Conservation (phyloP, 2,888 invertebrate genomes). For the Hedya salicella region DNA sequence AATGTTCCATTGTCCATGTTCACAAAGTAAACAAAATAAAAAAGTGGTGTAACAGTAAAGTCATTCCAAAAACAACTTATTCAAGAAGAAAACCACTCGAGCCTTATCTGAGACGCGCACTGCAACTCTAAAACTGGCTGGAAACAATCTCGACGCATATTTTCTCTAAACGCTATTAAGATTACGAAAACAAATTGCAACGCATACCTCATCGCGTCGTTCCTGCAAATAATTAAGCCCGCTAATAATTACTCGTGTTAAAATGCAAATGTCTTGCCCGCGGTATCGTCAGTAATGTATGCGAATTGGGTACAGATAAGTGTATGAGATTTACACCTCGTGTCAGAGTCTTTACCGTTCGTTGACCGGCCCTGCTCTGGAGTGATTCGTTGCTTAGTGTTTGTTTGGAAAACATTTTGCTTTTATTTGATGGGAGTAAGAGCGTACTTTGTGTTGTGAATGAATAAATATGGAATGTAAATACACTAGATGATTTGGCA, state of each 20-base stretch:
- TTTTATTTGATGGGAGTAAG: slow-evolving; percentile 30
- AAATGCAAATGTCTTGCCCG: slow-evolving; percentile 82
- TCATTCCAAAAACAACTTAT: slow-evolving; percentile 17
- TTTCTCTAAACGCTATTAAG: slow-evolving; percentile 65
- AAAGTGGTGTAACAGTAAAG: no score
- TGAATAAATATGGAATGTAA: slow-evolving; percentile 7
- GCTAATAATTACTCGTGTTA: slow-evolving; percentile 77
- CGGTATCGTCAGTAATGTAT: slow-evolving; percentile 66
- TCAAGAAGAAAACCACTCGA: slow-evolving; percentile 16
- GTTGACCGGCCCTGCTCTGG: slow-evolving; percentile 59
- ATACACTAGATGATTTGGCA: slow-evolving; percentile 13
- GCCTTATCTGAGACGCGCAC: slow-evolving; percentile 31
- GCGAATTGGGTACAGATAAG: slow-evolving; percentile 77
- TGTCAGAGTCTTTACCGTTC: slow-evolving; percentile 71
- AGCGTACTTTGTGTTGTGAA: slow-evolving; percentile 16
- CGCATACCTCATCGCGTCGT: slow-evolving; percentile 68
- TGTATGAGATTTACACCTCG: slow-evolving; percentile 77
- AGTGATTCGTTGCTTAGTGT: slow-evolving; percentile 50
- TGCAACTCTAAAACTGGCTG: slow-evolving; percentile 32
- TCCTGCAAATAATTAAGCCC: slow-evolving; percentile 73
- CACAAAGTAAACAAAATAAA: no score
- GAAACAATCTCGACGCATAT: slow-evolving; percentile 50
- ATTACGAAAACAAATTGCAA: slow-evolving; percentile 78
- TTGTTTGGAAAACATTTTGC: slow-evolving; percentile 44
- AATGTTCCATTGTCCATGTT: no score